Evolutionary conservation across 1,140 invertebrate species (phyloP).

Genomic region (Zaprionus kolodkinae): DNA sequence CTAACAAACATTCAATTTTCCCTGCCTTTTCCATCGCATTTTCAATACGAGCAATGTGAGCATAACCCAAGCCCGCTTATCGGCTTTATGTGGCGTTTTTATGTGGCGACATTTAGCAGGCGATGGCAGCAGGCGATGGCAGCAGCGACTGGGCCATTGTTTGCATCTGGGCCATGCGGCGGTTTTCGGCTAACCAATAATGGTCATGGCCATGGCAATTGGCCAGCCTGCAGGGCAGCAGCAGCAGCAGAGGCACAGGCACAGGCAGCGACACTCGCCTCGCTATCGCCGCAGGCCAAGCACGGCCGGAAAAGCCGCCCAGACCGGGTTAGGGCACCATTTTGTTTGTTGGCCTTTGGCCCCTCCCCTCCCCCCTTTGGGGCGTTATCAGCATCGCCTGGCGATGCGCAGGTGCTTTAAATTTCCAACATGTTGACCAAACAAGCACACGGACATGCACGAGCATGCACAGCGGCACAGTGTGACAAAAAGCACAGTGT

Average conservation of each 20-base stretch:
- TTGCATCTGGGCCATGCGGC: constrained; percentile 75
- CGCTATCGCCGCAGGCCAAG: constrained; percentile 68
- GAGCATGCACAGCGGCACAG: constrained; percentile 11
- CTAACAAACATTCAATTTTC: constrained; percentile 62
- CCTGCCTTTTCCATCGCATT: constrained; percentile 35
- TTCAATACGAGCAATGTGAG: constrained; percentile 61
- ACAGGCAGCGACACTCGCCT: not conserved
- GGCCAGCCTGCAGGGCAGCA: constrained; percentile 42
- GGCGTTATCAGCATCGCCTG: constrained; percentile 63
- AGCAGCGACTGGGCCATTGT: constrained; percentile 54
- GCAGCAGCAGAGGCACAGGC: no score
- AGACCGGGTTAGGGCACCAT: constrained; percentile 1
- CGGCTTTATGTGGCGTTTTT: constrained; percentile 76
- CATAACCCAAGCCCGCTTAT: constrained; percentile 74
- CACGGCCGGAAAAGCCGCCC: constrained; percentile 28
- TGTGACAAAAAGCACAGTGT: constrained; percentile 41
- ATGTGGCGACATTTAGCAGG: constrained; percentile 58
- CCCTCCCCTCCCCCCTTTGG: constrained; percentile 6
- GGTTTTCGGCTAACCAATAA: constrained; percentile 79
- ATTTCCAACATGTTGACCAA: constrained; percentile 71
- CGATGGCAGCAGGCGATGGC: constrained; percentile 26
- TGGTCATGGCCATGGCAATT: constrained; percentile 65
- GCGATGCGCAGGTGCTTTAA: constrained; percentile 72
- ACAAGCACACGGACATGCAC: constrained; percentile 25
- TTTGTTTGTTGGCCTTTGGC: constrained; percentile 35